Evolutionary conservation across 2,797 vertebrate genomes (phyloP).

Genomic region (Fratercula arctica): DNA sequence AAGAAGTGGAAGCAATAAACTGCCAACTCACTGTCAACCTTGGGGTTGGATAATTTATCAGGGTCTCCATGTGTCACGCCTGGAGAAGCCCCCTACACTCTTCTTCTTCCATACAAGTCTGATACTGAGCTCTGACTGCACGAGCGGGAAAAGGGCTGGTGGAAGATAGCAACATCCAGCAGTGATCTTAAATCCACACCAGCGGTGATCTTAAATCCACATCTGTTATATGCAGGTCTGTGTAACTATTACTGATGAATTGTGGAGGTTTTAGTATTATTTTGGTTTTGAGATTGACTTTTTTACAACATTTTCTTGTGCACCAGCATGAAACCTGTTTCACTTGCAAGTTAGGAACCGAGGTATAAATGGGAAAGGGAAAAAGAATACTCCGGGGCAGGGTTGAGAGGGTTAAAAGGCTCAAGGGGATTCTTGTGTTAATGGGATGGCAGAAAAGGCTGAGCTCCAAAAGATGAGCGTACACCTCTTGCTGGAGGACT

Average conservation of each 20-base stretch:
- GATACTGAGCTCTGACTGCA: neutral
- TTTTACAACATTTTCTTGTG: neutral
- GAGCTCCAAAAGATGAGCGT: neutral
- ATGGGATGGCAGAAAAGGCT: neutral
- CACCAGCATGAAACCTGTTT: neutral
- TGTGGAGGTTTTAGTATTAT: neutral
- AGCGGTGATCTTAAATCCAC: neutral
- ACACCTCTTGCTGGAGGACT: neutral
- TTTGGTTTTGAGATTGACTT: neutral
- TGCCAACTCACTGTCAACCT: neutral
- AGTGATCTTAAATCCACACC: neutral
- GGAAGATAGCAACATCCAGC: neutral
- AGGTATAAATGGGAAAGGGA: neutral
- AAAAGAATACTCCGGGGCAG: neutral
- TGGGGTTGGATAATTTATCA: neutral
- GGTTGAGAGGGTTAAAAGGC: constrained; percentile 2
- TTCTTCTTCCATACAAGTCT: neutral
- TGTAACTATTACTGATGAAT: neutral
- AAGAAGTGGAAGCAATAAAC: neutral
- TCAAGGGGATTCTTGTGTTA: neutral
- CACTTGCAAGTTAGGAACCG: neutral
- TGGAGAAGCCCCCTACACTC: neutral
- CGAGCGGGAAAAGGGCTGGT: neutral
- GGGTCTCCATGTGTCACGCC: neutral
- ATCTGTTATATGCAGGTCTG: neutral